Percentiles rank a stretch among this genome's conserved stretches.
phyloP scores from a whole-genome alignment of 2,113 vertebrate genomes.

The Leptobrachium leishanense region DNA sequence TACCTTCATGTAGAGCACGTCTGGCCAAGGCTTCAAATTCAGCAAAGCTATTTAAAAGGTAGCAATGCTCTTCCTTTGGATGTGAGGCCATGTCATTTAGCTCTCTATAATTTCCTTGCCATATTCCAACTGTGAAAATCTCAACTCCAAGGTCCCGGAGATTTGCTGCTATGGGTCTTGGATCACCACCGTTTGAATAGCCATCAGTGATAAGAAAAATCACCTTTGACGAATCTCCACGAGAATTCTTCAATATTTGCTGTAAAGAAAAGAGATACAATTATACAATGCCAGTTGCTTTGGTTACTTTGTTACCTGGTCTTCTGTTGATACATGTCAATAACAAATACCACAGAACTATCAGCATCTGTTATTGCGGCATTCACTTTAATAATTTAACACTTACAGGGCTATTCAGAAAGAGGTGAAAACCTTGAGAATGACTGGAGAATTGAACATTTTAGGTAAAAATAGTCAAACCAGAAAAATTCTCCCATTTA shows the following conservation, averaged over 20 bases:
- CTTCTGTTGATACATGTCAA: no score
- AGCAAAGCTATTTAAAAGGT: conserved; percentile 90
- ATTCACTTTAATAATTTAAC: no score
- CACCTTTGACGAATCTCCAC: conserved; percentile 84
- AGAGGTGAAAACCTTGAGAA: no score
- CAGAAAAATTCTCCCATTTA: no score
- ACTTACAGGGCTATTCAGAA: no score
- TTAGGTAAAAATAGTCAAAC: no score
- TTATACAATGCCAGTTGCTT: not conserved
- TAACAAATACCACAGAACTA: no score
- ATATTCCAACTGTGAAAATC: conserved; percentile 97
- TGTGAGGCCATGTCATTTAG: conserved; percentile 95
- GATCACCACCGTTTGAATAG: conserved; percentile 96
- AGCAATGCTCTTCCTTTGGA: conserved; percentile 96
- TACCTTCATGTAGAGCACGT: conserved; percentile 93
- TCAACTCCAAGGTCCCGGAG: conserved; percentile 88
- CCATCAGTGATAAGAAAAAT: conserved; percentile 98
- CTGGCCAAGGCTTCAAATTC: conserved; percentile 96
- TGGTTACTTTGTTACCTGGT: no score
- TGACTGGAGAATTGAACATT: no score
- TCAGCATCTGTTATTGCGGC: no score
- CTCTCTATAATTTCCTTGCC: conserved; percentile 95
- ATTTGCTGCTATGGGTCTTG: conserved; percentile 84
- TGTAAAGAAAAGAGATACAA: conserved; percentile 58
- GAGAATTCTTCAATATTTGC: conserved; percentile 92